phyloP scores from a whole-genome alignment of 1,140 invertebrate genomes.

The Heliconius himera region DNA sequence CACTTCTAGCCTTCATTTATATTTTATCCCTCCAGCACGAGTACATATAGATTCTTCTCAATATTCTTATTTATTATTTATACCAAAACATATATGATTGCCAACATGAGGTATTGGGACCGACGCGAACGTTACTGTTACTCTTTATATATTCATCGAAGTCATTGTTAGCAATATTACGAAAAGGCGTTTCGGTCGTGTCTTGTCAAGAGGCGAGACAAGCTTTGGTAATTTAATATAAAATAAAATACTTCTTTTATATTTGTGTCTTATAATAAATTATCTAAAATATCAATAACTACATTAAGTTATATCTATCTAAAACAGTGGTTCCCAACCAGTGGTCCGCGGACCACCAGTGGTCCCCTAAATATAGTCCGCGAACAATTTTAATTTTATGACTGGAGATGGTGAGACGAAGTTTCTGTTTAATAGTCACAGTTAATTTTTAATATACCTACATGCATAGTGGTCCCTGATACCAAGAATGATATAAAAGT shows the following conservation, averaged over 20 bases:
- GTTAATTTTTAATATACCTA: no score
- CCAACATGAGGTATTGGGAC: conserved; percentile 12
- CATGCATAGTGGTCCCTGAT: no score
- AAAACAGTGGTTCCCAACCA: no score
- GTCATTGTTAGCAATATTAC: conserved; percentile 18
- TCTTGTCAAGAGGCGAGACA: not conserved
- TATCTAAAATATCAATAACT: no score
- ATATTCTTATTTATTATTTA: conserved; percentile 10
- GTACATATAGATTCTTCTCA: not conserved
- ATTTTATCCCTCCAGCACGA: not conserved
- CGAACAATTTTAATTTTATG: no score
- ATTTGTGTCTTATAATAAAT: not conserved
- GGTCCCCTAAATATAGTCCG: no score
- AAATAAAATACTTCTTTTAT: not conserved
- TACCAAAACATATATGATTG: conserved; percentile 2
- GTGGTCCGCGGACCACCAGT: no score
- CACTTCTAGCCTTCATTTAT: not conserved
- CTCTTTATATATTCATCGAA: conserved; percentile 16
- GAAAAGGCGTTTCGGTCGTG: conserved; percentile 23
- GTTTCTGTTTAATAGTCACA: no score
- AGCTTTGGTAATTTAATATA: not conserved
- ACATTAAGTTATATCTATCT: no score
- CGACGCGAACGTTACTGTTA: conserved; percentile 9
- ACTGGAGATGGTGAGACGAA: no score
- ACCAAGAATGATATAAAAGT: no score